Conservation (phyloP, 2,113 vertebrate genomes). For the Numenius arquata region DNA sequence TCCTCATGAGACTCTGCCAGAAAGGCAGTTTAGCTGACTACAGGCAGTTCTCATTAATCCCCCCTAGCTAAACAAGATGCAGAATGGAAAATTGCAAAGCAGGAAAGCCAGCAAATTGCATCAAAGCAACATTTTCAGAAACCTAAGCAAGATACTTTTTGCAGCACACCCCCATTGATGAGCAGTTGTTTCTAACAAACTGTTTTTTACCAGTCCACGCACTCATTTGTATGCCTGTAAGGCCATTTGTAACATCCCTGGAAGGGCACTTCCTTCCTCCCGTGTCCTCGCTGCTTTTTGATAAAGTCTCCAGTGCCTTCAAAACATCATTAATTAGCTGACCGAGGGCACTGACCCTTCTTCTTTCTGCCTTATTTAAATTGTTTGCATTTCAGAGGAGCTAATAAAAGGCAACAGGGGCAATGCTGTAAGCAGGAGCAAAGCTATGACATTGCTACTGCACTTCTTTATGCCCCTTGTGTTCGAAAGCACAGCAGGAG, state of each 20-base stretch:
- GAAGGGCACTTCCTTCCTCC: conserved; percentile 7
- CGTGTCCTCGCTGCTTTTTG: not conserved
- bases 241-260: not conserved
- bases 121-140: not conserved
- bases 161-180: not conserved
- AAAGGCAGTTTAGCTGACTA: conserved; percentile 16
- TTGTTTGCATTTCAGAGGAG: not conserved
- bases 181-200: not conserved
- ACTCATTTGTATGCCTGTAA: not conserved
- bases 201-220: not conserved
- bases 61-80: conserved; percentile 12
- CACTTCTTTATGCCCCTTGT: not conserved
- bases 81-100: not conserved
- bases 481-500: not conserved
- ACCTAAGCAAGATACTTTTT: not conserved
- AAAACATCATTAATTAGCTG: conserved; percentile 14
- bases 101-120: not conserved
- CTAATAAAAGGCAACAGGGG: not conserved
- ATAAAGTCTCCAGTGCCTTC: not conserved
- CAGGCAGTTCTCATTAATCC: conserved; percentile 27
- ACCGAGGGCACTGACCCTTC: not conserved
- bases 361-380: not conserved
- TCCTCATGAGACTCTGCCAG: conserved; percentile 22
- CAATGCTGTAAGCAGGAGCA: not conserved
- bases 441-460: not conserved